Conservation (phyloP, 1,140 invertebrate genomes). For the Lucilia sericata region DNA sequence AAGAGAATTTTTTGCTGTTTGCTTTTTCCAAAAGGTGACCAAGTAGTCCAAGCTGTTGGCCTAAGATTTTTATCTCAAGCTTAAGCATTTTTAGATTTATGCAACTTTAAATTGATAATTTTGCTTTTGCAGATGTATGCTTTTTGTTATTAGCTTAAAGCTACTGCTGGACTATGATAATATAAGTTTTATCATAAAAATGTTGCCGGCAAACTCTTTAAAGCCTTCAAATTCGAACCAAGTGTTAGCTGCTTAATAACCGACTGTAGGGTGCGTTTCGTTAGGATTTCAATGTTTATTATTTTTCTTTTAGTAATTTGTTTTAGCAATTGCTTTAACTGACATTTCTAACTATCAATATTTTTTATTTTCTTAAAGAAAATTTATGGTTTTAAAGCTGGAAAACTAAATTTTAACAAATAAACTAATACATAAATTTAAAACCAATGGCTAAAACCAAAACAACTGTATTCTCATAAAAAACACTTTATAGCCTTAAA, state of each 20-base stretch:
- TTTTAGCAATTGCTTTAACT: not conserved
- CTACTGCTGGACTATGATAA: too few species aligned
- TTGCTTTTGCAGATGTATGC: not conserved
- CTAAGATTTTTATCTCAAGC: constrained; percentile 6
- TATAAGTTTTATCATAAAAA: too few species aligned
- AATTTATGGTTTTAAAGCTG: not conserved
- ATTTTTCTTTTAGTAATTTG: not conserved
- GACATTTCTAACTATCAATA: not conserved
- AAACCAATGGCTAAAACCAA: not conserved
- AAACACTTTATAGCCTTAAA: too few species aligned
- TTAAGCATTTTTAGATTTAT: constrained; percentile 17
- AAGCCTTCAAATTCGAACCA: too few species aligned
- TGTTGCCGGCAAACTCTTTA: too few species aligned
- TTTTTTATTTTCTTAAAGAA: not conserved
- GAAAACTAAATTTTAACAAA: not conserved
- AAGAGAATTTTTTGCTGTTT: not conserved
- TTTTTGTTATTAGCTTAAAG: too few species aligned
- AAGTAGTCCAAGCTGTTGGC: not conserved
- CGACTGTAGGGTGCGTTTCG: not conserved
- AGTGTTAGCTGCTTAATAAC: too few species aligned
- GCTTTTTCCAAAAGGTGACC: not conserved
- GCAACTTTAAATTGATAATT: constrained; percentile 1
- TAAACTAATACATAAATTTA: not conserved
- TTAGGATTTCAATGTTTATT: not conserved
- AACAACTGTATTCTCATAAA: too few species aligned